Evolutionary conservation across 1,140 invertebrate genomes (phyloP), one percentile per base, ranked within the genome.

Genomic region (Drosophila busckii): DNA sequence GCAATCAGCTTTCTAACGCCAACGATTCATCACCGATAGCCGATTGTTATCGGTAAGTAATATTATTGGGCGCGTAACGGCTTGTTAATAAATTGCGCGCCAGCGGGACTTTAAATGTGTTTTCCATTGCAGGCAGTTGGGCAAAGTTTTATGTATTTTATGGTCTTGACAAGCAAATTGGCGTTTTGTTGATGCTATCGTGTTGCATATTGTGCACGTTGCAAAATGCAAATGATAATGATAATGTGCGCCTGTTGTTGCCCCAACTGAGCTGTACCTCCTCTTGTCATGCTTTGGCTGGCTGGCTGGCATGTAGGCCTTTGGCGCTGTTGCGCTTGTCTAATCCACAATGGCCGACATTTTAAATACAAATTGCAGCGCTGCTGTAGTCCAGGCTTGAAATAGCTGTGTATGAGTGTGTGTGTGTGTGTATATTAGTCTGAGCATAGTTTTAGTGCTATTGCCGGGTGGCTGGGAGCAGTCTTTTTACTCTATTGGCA

Each of bases 311-410:
- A 9, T 29, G 26, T 70, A 52, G 48, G 60, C 49, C 48, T 55
- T 46, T 48, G 60, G 60, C 26, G 38, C 31, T 48, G 35, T 67
- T 37, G 28, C 40, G 31, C 60, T 48, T 53, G 48, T 65, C 56
- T 73, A 67, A 73, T 73, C 66, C 61, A 67, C 49, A 76, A 55
- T 67, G 73, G 62, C 26, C 56, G 25, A 80, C 67, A 76, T 80
- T 76, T 76, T 76, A 80, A 75, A 75, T 80, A 76, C 73, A 76
- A 76, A 80, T 76, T 76, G 71, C 68, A 80, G 53, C 62, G 56
- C n/a, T 42, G 17, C 17, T 35, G 32, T 40, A 16, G 28, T 25
- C 48, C 19, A 34, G 31, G 25, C 32, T 4, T 22, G 26, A 35
- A 69, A 56, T 55, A 69, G 65, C 58, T 63, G n/a, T n/a, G n/a